Conservation (phyloP, 2,113 vertebrate species). For the Pomatorhinus ruficollis region DNA sequence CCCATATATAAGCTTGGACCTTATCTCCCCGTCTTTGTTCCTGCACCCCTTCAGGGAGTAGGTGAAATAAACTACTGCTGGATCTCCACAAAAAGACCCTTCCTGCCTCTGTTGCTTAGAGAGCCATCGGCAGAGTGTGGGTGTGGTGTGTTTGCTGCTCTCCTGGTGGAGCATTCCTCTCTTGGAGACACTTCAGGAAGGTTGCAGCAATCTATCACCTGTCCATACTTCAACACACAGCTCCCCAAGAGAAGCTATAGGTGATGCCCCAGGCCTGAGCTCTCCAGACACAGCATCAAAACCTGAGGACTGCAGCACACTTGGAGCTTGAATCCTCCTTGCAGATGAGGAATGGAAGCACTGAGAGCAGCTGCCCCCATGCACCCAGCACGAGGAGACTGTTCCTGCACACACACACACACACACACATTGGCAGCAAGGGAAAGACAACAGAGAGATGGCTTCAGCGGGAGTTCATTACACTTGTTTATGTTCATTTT, state of each 20-base stretch:
- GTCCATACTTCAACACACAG: background rate
- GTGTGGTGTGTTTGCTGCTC: background rate
- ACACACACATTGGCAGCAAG: background rate
- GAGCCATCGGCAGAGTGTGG: background rate
- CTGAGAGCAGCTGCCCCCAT: background rate
- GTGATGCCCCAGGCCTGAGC: background rate
- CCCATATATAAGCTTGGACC: background rate
- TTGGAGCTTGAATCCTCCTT: background rate
- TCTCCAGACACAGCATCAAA: background rate
- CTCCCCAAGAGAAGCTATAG: background rate
- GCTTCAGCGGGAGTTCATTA: conserved; percentile 43
- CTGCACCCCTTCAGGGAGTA: background rate
- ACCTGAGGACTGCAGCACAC: background rate
- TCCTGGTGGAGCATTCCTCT: background rate
- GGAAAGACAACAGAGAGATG: conserved; percentile 7
- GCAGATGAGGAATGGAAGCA: background rate
- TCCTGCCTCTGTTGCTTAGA: background rate
- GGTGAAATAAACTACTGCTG: background rate
- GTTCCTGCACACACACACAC: background rate
- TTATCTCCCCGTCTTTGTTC: background rate
- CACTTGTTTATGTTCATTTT: conserved; percentile 53
- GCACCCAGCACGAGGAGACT: background rate
- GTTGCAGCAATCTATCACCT: background rate
- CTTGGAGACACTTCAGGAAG: background rate
- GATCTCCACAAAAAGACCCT: background rate